These are phyloP conservation scores for Phrynocephalus forsythii DNA, from an alignment of 2,797 vertebrate species.

Conservation along the genomic window DNA sequence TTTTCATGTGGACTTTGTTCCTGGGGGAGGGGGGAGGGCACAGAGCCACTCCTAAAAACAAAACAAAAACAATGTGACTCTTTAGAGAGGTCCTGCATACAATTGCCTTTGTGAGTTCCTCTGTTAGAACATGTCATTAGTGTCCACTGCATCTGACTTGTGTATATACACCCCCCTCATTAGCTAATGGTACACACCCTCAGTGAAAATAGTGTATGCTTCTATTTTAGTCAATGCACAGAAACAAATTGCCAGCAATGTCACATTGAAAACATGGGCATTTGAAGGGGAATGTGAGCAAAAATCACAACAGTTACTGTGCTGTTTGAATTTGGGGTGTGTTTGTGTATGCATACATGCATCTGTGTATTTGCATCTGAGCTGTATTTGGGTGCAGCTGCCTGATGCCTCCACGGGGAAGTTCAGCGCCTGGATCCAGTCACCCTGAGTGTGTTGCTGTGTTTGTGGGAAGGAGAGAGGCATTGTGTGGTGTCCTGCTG, in stretches of 20 bases:
- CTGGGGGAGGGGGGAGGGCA: too few relatives aligned
- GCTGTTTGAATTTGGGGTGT: neutral
- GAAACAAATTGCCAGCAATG: neutral
- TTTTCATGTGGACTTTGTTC: too few relatives aligned
- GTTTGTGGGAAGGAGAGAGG: neutral
- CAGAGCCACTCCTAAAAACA: too few relatives aligned
- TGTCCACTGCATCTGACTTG: neutral
- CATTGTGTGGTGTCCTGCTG: slow-evolving; percentile 49
- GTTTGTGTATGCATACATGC: neutral
- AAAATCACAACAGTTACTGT: neutral
- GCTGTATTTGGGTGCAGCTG: neutral
- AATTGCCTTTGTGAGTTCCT: neutral
- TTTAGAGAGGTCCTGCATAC: neutral
- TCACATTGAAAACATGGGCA: neutral
- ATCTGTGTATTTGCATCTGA: neutral
- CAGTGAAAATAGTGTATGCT: neutral
- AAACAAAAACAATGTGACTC: neutral
- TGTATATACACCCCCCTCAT: neutral
- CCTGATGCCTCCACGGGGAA: neutral
- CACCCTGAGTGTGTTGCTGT: neutral
- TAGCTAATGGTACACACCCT: neutral
- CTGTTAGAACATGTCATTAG: neutral
- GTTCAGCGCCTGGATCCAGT: neutral
- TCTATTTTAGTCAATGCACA: neutral
- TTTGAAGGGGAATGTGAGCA: neutral